Conservation (phyloP, 2,888 invertebrate species). For the Drosophila silvestris region DNA sequence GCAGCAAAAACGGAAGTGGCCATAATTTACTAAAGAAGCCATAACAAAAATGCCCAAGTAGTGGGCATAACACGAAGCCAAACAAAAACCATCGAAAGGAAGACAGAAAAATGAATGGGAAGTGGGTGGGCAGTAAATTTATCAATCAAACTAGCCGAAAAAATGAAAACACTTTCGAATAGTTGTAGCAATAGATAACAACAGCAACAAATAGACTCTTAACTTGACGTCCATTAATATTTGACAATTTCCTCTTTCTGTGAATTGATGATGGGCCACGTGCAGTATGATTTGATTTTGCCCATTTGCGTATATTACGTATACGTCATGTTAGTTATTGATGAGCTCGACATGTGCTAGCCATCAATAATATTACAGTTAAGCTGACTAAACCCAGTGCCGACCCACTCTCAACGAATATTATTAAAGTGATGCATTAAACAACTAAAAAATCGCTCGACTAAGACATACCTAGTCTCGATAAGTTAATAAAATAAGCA, state of each 20-base stretch:
- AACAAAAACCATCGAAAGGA: conserved; percentile 24
- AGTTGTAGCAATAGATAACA: conserved; percentile 67
- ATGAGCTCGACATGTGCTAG: conserved; percentile 62
- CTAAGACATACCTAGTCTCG: neutral
- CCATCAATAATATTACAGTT: conserved; percentile 63
- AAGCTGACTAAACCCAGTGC: conserved; percentile 10
- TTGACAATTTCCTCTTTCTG: conserved; percentile 71
- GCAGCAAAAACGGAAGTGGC: conserved; percentile 75
- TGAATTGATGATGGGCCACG: conserved; percentile 66
- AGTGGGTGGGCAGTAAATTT: conserved; percentile 57
- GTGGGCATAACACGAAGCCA: conserved; percentile 34
- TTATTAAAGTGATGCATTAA: conserved; percentile 53
- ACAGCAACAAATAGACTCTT: conserved; percentile 34
- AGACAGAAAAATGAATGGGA: conserved; percentile 1
- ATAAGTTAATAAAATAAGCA: neutral
- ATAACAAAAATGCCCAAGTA: conserved; percentile 63
- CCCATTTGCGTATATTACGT: conserved; percentile 68
- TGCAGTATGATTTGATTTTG: conserved; percentile 63
- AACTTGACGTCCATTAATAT: conserved; percentile 73
- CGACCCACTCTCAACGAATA: conserved; percentile 4
- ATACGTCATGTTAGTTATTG: conserved; percentile 68
- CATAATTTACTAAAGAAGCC: conserved; percentile 78
- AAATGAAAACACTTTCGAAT: conserved; percentile 66
- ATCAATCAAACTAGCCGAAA: conserved; percentile 70
- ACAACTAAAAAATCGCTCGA: neutral